phyloP scores from a whole-genome alignment of 1,140 invertebrate genomes.

The Chironomus striatipennis region DNA sequence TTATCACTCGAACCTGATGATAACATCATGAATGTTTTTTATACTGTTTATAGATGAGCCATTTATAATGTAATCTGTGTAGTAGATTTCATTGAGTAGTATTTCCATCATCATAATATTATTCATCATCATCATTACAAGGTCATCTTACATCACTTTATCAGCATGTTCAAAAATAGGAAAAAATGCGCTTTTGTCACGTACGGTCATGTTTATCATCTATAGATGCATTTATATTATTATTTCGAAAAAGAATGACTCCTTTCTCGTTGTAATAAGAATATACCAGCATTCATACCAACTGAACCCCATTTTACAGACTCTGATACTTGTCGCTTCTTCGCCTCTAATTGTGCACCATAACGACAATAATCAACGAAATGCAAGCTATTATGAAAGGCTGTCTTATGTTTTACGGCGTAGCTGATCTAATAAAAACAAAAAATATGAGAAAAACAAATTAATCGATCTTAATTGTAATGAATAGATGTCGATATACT shows the following conservation, averaged over 20 bases:
- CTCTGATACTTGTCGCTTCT: constrained; percentile 57
- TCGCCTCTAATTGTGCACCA: constrained; percentile 51
- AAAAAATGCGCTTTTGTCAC: constrained; percentile 19
- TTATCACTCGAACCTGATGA: not conserved
- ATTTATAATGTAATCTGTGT: no score
- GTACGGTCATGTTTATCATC: not conserved
- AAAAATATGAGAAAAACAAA: not conserved
- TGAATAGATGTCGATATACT: not conserved
- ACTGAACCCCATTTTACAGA: constrained; percentile 54
- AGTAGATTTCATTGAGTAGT: no score
- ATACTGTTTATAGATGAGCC: no score
- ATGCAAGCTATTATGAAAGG: constrained; percentile 55
- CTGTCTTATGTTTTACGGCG: constrained; percentile 36
- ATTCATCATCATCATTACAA: not conserved
- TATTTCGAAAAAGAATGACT: constrained; percentile 17
- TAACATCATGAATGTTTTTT: not conserved
- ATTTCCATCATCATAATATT: no score
- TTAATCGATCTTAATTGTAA: not conserved
- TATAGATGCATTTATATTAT: not conserved
- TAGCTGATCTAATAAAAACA: not conserved
- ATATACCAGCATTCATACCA: constrained; percentile 54
- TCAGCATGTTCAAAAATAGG: not conserved
- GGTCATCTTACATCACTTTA: constrained; percentile 16
- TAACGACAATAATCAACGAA: constrained; percentile 60
- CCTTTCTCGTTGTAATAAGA: constrained; percentile 40